These are phyloP conservation scores for Xiphophorus hellerii DNA, from an alignment of 2,113 vertebrate genomes.

Conservation along the genomic window DNA sequence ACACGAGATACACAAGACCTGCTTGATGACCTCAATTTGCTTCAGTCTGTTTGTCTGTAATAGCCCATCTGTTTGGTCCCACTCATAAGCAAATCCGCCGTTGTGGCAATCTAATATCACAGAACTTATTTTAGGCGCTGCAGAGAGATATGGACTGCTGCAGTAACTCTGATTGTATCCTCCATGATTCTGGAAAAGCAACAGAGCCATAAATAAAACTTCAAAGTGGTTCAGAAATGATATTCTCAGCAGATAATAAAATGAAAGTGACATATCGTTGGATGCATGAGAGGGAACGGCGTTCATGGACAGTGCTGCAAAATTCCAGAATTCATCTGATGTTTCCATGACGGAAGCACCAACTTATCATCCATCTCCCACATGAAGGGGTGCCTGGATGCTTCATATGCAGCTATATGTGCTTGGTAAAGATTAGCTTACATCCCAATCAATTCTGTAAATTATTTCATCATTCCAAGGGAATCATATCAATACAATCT, in stretches of 20 bases:
- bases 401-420: constrained; percentile 49
- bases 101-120: constrained; percentile 48
- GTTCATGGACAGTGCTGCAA: not conserved
- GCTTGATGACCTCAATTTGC: constrained; percentile 72
- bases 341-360: constrained; percentile 18
- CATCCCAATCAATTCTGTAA: constrained; percentile 66
- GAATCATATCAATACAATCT: constrained; percentile 51
- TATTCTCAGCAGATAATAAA: constrained; percentile 27
- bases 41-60: constrained; percentile 63
- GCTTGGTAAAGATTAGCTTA: constrained; percentile 63
- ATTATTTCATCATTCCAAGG: constrained; percentile 70
- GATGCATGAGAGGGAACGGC: not conserved
- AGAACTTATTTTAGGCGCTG: constrained; percentile 45
- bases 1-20: constrained; percentile 57
- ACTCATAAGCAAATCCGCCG: constrained; percentile 40
- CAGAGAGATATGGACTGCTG: constrained; percentile 40
- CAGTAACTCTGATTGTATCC: constrained; percentile 45
- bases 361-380: constrained; percentile 16
- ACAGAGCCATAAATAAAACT: constrained; percentile 50
- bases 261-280: constrained; percentile 33
- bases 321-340: constrained; percentile 23
- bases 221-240: constrained; percentile 33
- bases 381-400: not conserved
- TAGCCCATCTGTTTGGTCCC: constrained; percentile 71
- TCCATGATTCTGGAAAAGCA: constrained; percentile 23